phyloP scores from a whole-genome alignment of 2,888 invertebrate species.

The Tridacna gigas region DNA sequence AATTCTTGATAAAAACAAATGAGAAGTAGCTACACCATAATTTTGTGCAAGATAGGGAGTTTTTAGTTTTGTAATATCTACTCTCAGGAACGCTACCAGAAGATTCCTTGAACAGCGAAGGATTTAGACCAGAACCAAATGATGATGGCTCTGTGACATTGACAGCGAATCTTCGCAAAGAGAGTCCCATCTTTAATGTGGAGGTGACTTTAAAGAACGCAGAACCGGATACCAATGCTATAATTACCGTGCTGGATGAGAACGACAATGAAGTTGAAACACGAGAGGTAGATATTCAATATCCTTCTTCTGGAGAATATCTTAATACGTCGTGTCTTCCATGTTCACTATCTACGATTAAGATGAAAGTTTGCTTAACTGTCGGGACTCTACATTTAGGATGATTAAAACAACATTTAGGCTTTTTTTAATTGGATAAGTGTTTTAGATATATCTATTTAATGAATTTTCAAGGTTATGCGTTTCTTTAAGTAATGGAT shows the following conservation, averaged over 20 bases:
- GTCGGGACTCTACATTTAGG: too few species aligned
- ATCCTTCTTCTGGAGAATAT: too few species aligned
- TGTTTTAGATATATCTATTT: too few species aligned
- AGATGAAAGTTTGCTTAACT: not conserved
- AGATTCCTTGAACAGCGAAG: conserved; percentile 14
- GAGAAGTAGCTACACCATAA: too few species aligned
- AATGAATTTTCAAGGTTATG: not conserved
- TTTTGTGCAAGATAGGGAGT: too few species aligned
- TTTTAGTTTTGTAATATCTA: not conserved
- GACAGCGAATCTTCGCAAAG: conserved; percentile 12
- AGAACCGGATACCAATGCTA: conserved; percentile 5
- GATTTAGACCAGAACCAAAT: conserved; percentile 28
- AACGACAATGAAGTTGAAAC: not conserved
- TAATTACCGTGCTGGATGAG: conserved; percentile 2
- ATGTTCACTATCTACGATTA: not conserved
- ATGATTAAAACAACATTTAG: too few species aligned
- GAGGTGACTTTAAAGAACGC: conserved; percentile 31
- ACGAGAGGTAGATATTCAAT: too few species aligned
- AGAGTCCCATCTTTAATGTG: conserved; percentile 17
- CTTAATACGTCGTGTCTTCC: not conserved
- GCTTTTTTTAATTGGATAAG: too few species aligned
- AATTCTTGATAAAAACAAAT: too few species aligned
- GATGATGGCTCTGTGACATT: conserved; percentile 3
- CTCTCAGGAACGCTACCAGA: conserved; percentile 17
- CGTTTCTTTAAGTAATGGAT: not conserved